phyloP scores from a whole-genome alignment of 2,888 invertebrate species.

The Caenorhabditis virilis region DNA sequence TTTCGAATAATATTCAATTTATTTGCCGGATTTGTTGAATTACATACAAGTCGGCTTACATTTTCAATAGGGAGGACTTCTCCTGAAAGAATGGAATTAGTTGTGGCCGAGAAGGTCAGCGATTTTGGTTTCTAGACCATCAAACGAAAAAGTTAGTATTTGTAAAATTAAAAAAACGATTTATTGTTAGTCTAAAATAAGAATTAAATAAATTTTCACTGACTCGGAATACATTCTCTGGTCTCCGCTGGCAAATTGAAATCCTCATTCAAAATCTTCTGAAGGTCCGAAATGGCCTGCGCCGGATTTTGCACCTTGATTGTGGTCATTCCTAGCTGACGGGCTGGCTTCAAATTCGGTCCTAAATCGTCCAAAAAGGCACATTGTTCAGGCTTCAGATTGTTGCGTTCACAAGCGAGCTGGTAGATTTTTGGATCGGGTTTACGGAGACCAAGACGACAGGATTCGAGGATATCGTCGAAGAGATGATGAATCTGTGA shows the following conservation, averaged over 20 bases:
- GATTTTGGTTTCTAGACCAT: too few relatives aligned
- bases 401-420: constrained; percentile 61
- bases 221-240: constrained; percentile 42
- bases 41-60: constrained; percentile 20
- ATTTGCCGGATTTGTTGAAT: constrained; percentile 12
- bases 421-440: constrained; percentile 70
- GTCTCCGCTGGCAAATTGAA: constrained; percentile 41
- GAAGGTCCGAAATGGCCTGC: constrained; percentile 40
- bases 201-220: too few relatives aligned
- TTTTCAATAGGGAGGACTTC: constrained; percentile 37
- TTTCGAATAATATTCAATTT: constrained; percentile 32
- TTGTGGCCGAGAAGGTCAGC: too few relatives aligned
- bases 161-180: too few relatives aligned
- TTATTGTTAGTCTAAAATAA: too few relatives aligned
- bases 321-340: constrained; percentile 69
- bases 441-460: constrained; percentile 70
- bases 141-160: too few relatives aligned
- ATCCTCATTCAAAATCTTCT: constrained; percentile 14
- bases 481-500: constrained; percentile 33
- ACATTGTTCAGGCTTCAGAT: constrained; percentile 42
- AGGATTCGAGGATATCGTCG: constrained; percentile 70
- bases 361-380: constrained; percentile 71
- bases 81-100: constrained; percentile 25
- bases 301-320: constrained; percentile 65
- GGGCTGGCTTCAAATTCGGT: constrained; percentile 70